Evolutionary conservation across 2,797 vertebrate species (phyloP).

Genomic region (Perdix hodgsoniae): DNA sequence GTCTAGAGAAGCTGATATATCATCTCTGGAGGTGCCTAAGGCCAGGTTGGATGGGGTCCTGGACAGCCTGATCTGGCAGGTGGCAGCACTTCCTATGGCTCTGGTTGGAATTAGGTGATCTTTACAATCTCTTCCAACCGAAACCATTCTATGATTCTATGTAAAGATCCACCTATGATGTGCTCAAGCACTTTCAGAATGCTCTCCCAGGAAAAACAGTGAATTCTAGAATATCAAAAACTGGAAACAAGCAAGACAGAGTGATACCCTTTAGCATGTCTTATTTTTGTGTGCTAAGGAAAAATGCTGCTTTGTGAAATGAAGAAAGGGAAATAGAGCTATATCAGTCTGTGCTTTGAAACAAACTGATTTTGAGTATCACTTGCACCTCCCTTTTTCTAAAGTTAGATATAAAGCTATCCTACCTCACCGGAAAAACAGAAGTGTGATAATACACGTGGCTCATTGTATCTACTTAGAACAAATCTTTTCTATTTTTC

Average conservation of each 20-base stretch:
- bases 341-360: neutral
- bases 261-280: neutral
- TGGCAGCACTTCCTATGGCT: no score
- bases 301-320: neutral
- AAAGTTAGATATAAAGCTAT: neutral
- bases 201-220: neutral
- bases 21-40: no score
- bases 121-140: no score
- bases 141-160: no score
- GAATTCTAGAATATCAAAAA: conserved; percentile 17
- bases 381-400: neutral
- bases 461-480: neutral
- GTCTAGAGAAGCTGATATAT: no score
- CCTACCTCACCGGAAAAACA: neutral
- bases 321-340: neutral
- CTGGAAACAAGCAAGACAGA: neutral
- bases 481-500: neutral
- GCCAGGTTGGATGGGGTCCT: no score
- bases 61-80: no score
- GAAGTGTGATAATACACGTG: neutral
- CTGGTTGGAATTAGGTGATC: no score
- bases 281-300: neutral
- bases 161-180: neutral
- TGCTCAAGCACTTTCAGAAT: neutral
- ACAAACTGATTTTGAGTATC: neutral